phyloP scores from a whole-genome alignment of 2,888 invertebrate genomes.

The Campopleginae sp. region DNA sequence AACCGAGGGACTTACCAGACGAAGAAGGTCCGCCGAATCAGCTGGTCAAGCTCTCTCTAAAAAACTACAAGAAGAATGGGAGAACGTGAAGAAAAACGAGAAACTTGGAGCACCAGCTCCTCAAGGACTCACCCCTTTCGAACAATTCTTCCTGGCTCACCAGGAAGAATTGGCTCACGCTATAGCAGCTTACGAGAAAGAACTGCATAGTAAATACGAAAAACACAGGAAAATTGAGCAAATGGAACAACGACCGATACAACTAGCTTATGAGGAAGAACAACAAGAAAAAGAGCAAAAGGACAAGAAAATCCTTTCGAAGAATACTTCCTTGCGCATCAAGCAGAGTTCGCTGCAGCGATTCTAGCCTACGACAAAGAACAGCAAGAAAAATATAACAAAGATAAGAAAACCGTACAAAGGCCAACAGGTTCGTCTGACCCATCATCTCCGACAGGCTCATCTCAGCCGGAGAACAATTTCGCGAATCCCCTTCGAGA shows the following conservation, averaged over 20 bases:
- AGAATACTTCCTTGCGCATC: not conserved
- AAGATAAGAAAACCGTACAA: not conserved
- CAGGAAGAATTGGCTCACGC: not conserved
- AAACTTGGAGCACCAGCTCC: not conserved
- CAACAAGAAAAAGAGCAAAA: not conserved
- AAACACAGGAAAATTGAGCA: not conserved
- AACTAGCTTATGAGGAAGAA: too few relatives aligned
- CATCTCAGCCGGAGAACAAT: not conserved
- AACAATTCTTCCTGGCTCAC: not conserved
- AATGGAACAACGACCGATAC: not conserved
- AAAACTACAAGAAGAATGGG: not conserved
- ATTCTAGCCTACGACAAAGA: not conserved
- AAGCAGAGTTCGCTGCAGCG: not conserved
- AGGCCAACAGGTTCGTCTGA: not conserved
- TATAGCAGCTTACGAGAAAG: not conserved
- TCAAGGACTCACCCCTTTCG: not conserved
- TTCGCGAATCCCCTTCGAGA: not conserved
- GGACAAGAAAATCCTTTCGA: not conserved
- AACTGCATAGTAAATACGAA: not conserved
- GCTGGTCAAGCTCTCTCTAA: not conserved
- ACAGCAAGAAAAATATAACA: not conserved
- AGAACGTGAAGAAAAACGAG: not conserved
- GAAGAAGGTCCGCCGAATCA: conserved; percentile 4
- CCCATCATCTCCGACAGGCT: not conserved
- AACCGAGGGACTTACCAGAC: not conserved